A percentile compares a stretch with the other conserved stretches of the same genome.
Conservation (phyloP, 2,113 vertebrate genomes). For the Noctilio leporinus region DNA sequence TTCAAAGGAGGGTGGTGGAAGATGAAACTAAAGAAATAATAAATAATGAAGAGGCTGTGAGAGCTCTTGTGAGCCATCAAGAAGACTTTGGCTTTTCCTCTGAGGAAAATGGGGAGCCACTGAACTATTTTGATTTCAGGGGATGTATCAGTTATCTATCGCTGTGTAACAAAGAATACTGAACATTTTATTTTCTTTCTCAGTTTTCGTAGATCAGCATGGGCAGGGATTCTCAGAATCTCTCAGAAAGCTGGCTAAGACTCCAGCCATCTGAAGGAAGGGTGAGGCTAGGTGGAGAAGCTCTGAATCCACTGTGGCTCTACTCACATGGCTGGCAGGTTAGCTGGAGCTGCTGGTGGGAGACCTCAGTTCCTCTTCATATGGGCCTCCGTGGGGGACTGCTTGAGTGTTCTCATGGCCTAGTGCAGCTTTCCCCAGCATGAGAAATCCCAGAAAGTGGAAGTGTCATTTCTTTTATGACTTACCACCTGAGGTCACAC, state of each 20-base stretch:
- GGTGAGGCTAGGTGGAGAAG: too few species aligned
- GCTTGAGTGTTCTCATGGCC: background rate
- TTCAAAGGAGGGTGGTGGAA: background rate
- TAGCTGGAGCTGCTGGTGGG: background rate
- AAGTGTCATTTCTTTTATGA: slow-evolving; percentile 1
- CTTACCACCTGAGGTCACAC: background rate
- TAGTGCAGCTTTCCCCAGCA: background rate
- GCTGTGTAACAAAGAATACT: background rate
- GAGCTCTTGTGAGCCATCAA: accelerated
- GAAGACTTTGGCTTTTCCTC: background rate
- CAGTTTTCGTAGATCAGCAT: background rate
- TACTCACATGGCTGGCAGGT: background rate
- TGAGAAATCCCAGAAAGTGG: background rate
- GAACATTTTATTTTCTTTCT: background rate
- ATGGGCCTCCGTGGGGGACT: accelerated
- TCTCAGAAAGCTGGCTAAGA: background rate
- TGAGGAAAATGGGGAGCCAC: background rate
- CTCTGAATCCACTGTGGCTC: background rate
- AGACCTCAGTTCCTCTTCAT: background rate
- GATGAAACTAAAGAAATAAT: background rate
- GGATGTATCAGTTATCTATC: background rate
- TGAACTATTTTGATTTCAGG: background rate
- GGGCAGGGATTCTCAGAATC: background rate
- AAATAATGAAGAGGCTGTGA: background rate
- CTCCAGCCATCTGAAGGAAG: background rate